phyloP scores from a whole-genome alignment of 2,797 vertebrate species.

The Micropoecilia bifurca region DNA sequence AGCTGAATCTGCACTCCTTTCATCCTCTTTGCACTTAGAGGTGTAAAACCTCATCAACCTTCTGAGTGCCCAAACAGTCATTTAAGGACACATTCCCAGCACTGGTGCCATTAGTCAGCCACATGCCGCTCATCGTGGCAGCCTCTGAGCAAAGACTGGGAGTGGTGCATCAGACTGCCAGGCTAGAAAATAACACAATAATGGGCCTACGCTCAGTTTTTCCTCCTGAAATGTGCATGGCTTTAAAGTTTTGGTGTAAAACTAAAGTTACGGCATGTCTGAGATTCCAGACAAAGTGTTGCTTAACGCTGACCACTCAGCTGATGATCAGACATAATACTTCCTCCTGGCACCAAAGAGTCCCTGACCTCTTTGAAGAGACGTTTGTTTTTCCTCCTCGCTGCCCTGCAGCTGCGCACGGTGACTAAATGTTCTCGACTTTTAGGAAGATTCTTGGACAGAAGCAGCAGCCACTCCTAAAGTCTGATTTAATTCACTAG shows the following conservation, averaged over 20 bases:
- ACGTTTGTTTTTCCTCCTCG: not conserved
- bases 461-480: slow-evolving; percentile 38
- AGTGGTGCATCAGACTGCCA: slow-evolving; percentile 27
- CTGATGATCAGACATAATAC: slow-evolving; percentile 1
- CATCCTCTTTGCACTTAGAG: slow-evolving; percentile 8
- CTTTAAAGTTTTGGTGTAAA: not conserved
- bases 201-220: slow-evolving; percentile 22
- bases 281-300: slow-evolving; percentile 41
- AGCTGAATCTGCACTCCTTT: slow-evolving; percentile 17
- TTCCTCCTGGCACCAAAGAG: slow-evolving; percentile 19
- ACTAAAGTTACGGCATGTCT: slow-evolving; percentile 13
- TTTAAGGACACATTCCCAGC: slow-evolving; percentile 33
- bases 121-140: slow-evolving; percentile 9
- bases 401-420: not conserved
- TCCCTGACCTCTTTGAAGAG: slow-evolving; percentile 26
- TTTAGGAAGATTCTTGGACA: slow-evolving; percentile 23
- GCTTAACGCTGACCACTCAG: slow-evolving; percentile 28
- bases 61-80: slow-evolving; percentile 16
- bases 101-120: slow-evolving; percentile 42
- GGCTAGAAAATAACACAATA: not conserved
- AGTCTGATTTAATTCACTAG: slow-evolving; percentile 21
- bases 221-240: slow-evolving; percentile 16
- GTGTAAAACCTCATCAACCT: not conserved
- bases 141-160: slow-evolving; percentile 23
- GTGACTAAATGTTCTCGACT: not conserved